phyloP scores from a whole-genome alignment of 2,797 vertebrate genomes.

The Enteromius mattozi region DNA sequence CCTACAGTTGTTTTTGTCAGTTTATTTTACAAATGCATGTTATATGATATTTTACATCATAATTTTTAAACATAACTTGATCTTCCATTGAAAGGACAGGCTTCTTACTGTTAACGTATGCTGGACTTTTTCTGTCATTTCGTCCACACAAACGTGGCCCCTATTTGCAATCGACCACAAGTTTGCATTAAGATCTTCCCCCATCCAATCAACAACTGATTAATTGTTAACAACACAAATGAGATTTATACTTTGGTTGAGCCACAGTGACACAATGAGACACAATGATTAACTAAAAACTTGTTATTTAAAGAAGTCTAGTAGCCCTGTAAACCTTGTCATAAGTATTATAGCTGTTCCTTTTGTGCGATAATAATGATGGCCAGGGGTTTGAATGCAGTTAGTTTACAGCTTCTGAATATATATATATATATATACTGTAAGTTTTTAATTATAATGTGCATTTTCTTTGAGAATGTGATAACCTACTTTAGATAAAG shows the following conservation, averaged over 20 bases:
- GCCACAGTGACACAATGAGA: not conserved
- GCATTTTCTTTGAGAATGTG: not conserved
- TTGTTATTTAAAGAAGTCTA: not conserved
- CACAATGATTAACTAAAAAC: not conserved
- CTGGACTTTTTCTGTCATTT: not conserved
- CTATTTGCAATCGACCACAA: not conserved
- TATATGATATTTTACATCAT: not conserved
- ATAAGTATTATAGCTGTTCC: not conserved
- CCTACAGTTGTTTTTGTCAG: too few relatives aligned
- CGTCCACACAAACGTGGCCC: not conserved
- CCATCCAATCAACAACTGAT: not conserved
- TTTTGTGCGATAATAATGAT: not conserved
- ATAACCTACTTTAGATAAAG: not conserved
- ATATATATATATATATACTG: not conserved
- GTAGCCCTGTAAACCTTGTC: not conserved
- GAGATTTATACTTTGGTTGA: constrained; percentile 1
- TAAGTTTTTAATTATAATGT: not conserved
- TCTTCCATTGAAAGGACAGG: not conserved
- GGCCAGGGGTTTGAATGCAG: not conserved
- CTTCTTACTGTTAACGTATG: not conserved
- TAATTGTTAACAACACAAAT: not conserved
- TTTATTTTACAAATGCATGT: not conserved
- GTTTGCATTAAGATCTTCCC: not conserved
- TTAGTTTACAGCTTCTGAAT: not conserved
- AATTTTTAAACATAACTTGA: not conserved